phyloP scores from a whole-genome alignment of 2,888 invertebrate species.

The Diarsia rubi region DNA sequence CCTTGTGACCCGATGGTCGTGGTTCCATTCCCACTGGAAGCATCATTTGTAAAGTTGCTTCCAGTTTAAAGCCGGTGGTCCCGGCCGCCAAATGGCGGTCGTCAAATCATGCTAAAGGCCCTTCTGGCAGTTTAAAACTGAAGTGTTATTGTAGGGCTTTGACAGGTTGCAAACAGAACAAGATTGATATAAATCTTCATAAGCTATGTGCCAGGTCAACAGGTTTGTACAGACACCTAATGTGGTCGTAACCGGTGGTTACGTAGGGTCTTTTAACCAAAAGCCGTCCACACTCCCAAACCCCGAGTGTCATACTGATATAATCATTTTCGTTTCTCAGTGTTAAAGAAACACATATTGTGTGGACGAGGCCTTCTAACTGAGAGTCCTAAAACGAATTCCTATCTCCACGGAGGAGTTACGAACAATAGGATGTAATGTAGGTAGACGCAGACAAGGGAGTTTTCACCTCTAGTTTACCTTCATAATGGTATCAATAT shows the following conservation, averaged over 20 bases:
- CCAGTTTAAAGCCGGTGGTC: too few relatives aligned
- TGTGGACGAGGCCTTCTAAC: not conserved
- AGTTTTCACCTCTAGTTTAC: slow-evolving; percentile 5
- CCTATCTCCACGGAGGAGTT: not conserved
- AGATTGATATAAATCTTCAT: not conserved
- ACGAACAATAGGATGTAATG: slow-evolving; percentile 22
- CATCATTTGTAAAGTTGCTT: too few relatives aligned
- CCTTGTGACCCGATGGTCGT: too few relatives aligned
- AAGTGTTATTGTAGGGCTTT: too few relatives aligned
- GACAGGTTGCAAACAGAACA: too few relatives aligned
- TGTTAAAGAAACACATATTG: not conserved
- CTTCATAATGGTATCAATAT: not conserved
- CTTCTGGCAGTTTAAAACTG: too few relatives aligned
- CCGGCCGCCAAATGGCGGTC: too few relatives aligned
- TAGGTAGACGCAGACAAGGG: not conserved
- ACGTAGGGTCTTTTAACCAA: not conserved
- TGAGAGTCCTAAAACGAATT: not conserved
- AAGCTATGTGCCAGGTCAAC: too few relatives aligned
- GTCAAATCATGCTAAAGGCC: too few relatives aligned
- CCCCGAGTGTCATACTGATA: not conserved
- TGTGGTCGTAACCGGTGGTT: not conserved
- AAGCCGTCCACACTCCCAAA: not conserved
- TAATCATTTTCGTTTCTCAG: not conserved
- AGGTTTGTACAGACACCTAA: not conserved
- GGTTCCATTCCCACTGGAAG: too few relatives aligned